Percentiles rank a stretch among this genome's conserved stretches.
phyloP scores from a whole-genome alignment of 1,140 invertebrate genomes.

The Aphelenchoides besseyi region DNA sequence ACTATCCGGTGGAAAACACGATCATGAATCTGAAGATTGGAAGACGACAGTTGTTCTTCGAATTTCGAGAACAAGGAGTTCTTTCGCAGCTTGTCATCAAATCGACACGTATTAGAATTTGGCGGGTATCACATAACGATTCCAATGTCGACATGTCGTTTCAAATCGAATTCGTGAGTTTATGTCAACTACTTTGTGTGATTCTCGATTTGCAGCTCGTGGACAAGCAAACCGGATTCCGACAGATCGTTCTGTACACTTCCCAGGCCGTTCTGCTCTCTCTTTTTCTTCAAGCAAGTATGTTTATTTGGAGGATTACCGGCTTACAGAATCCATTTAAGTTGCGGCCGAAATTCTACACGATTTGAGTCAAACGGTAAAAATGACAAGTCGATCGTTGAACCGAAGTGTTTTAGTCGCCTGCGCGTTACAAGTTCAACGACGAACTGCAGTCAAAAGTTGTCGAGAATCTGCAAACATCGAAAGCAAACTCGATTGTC shows the following conservation, averaged over 20 bases:
- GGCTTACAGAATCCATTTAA: too few species aligned
- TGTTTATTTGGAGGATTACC: too few species aligned
- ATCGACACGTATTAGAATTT: constrained; percentile 47
- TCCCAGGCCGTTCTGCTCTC: constrained; percentile 45
- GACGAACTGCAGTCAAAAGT: constrained; percentile 38
- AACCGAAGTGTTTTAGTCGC: constrained; percentile 14
- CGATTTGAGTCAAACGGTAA: constrained; percentile 8
- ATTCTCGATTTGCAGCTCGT: constrained; percentile 18
- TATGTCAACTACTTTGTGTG: constrained; percentile 26
- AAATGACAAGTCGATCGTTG: constrained; percentile 26
- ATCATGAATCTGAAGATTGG: constrained; percentile 42
- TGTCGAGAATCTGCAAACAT: constrained; percentile 31
- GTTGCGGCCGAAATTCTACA: constrained; percentile 47
- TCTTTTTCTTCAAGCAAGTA: constrained; percentile 50
- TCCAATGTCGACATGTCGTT: constrained; percentile 38
- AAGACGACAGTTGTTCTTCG: constrained; percentile 40
- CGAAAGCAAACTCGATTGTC: constrained; percentile 48
- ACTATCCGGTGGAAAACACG: constrained; percentile 26
- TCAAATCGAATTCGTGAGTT: constrained; percentile 51
- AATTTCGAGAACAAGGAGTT: constrained; percentile 41
- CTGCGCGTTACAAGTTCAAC: constrained; percentile 46
- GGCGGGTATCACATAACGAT: constrained; percentile 46
- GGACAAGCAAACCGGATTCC: not conserved
- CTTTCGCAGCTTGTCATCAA: constrained; percentile 23
- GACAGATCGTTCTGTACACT: constrained; percentile 13